Conservation (phyloP, 1,140 invertebrate species). For the Scaptomyza graminum region DNA sequence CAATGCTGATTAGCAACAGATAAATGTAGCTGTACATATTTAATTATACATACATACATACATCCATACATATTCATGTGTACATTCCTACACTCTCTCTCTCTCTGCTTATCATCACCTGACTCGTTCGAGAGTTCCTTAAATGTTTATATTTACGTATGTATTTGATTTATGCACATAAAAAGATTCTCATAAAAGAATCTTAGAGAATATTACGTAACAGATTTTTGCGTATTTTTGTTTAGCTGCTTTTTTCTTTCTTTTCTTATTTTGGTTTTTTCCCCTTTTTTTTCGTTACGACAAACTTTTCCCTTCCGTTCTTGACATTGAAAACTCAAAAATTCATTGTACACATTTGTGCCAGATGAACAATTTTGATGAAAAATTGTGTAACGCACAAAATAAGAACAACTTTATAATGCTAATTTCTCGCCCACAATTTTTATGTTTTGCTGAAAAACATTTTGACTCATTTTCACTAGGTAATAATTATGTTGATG, state of each 20-base stretch:
- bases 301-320: slow-evolving; percentile 42
- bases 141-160: not conserved
- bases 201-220: slow-evolving; percentile 57
- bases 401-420: slow-evolving; percentile 26
- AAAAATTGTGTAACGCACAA: slow-evolving; percentile 57
- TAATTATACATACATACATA: not conserved
- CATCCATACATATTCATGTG: not conserved
- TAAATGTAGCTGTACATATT: slow-evolving; percentile 7
- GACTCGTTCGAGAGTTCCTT: not conserved
- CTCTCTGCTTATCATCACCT: not conserved
- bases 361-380: too few relatives aligned
- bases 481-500: slow-evolving; percentile 23
- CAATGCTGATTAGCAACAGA: slow-evolving; percentile 29
- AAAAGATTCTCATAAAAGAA: slow-evolving; percentile 3
- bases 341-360: not conserved
- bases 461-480: slow-evolving; percentile 19
- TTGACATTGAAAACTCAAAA: slow-evolving; percentile 64
- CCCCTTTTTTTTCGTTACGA: slow-evolving; percentile 36
- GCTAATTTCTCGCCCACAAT: slow-evolving; percentile 45
- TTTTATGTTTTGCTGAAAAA: not conserved
- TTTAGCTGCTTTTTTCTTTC: slow-evolving; percentile 37
- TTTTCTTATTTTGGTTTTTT: slow-evolving; percentile 39
- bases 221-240: slow-evolving; percentile 53
- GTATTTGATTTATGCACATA: slow-evolving; percentile 1
- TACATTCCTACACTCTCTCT: not conserved